phyloP scores from a whole-genome alignment of 2,888 invertebrate species.

The Abscondita cerata region DNA sequence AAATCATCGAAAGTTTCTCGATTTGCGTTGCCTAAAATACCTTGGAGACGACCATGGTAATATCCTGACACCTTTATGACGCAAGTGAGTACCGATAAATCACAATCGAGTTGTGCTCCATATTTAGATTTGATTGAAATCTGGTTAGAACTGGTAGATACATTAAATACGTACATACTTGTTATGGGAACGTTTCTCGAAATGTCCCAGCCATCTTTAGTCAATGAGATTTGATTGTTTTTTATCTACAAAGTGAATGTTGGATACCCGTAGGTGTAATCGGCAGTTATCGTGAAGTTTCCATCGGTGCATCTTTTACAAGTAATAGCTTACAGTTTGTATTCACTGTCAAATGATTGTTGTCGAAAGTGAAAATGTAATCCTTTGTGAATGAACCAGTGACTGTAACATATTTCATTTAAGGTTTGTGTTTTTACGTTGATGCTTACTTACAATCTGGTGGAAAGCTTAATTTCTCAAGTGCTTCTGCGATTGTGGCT shows the following conservation, averaged over 20 bases:
- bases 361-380: constrained; percentile 89
- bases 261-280: constrained; percentile 70
- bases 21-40: constrained; percentile 88
- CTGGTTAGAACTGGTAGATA: too few relatives aligned
- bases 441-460: background rate
- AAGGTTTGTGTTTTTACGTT: too few relatives aligned
- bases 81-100: constrained; percentile 70
- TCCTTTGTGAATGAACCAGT: constrained; percentile 78
- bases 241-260: constrained; percentile 75
- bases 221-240: too few relatives aligned
- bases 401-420: constrained; percentile 57
- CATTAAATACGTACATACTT: too few relatives aligned
- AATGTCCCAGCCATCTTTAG: too few relatives aligned
- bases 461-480: too few relatives aligned
- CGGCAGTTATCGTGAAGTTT: constrained; percentile 82
- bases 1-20: constrained; percentile 88
- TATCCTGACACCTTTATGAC: constrained; percentile 79
- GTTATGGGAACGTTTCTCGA: too few relatives aligned
- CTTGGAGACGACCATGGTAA: constrained; percentile 85
- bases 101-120: constrained; percentile 70
- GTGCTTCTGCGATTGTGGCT: too few relatives aligned
- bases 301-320: constrained; percentile 82
- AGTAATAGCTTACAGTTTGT: constrained; percentile 86
- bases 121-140: too few relatives aligned
- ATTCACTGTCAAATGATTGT: constrained; percentile 77